phyloP scores from a whole-genome alignment of 2,888 invertebrate genomes.

The Apomyelois bistriatella region DNA sequence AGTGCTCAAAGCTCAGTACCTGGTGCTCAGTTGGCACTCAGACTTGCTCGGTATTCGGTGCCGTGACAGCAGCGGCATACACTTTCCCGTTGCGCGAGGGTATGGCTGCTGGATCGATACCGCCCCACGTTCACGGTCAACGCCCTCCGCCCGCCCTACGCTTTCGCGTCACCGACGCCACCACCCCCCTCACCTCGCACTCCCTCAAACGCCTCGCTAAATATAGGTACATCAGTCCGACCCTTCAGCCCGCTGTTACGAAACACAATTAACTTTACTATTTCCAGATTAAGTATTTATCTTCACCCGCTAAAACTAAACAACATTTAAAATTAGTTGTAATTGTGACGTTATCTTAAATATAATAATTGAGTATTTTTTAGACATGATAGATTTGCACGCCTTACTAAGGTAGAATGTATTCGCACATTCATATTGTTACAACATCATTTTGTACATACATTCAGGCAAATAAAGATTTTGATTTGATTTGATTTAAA shows the following conservation, averaged over 20 bases:
- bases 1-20: neutral
- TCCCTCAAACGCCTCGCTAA: conserved; percentile 46
- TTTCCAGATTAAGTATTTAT: conserved; percentile 59
- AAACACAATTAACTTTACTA: conserved; percentile 73
- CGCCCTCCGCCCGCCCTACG: conserved; percentile 79
- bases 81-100: conserved; percentile 77
- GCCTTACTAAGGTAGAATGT: no score
- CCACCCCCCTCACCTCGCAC: conserved; percentile 25
- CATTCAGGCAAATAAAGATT: no score
- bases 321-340: conserved; percentile 29
- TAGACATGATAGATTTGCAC: no score
- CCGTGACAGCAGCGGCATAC: conserved; percentile 33
- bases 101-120: conserved; percentile 73
- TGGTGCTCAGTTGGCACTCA: conserved; percentile 3
- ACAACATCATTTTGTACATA: no score
- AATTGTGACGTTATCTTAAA: neutral
- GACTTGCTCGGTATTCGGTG: conserved; percentile 9
- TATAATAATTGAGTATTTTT: no score
- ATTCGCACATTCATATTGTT: no score
- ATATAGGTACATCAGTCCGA: conserved; percentile 57
- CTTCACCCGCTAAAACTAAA: conserved; percentile 31
- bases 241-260: conserved; percentile 66
- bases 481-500: no score
- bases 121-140: conserved; percentile 79
- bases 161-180: conserved; percentile 67